phyloP scores from a whole-genome alignment of 2,113 vertebrate genomes.

The Tetrax tetrax region DNA sequence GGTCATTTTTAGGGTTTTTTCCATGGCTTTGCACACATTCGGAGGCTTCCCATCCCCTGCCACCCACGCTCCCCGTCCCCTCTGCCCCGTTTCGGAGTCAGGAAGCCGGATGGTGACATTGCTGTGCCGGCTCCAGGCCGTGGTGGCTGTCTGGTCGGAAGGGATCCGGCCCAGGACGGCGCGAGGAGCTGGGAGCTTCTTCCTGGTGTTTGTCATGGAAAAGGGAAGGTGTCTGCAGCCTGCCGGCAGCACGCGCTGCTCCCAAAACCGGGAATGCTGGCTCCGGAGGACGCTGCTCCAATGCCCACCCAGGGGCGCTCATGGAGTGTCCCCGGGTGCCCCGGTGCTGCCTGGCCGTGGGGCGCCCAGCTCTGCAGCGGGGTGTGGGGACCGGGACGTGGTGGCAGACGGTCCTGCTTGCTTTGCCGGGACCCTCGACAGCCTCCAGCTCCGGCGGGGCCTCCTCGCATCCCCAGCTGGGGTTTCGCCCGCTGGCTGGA shows the following conservation, averaged over 20 bases:
- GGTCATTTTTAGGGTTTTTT: background rate
- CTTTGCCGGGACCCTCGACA: background rate
- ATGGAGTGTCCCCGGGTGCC: background rate
- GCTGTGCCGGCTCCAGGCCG: background rate
- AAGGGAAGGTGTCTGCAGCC: background rate
- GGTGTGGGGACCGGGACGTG: rapidly evolving
- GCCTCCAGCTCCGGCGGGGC: background rate
- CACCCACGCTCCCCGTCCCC: too few relatives aligned
- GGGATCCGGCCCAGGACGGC: background rate
- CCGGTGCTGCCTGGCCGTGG: rapidly evolving
- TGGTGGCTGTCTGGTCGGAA: background rate
- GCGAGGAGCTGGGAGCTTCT: background rate
- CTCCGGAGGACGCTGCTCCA: rapidly evolving
- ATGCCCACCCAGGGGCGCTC: rapidly evolving
- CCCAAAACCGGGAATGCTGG: background rate
- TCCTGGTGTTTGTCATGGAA: background rate
- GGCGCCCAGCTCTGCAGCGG: background rate
- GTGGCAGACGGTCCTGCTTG: rapidly evolving
- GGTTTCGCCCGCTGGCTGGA: background rate
- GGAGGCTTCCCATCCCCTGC: background rate
- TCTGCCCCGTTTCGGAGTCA: background rate
- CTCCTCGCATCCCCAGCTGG: background rate
- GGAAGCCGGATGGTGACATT: background rate
- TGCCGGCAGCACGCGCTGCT: background rate
- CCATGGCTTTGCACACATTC: background rate